A percentile compares a stretch with the other conserved stretches of the same genome.
These are phyloP conservation scores for Alsophila aescularia DNA, from an alignment of 2,888 invertebrate species.

Conservation along the genomic window DNA sequence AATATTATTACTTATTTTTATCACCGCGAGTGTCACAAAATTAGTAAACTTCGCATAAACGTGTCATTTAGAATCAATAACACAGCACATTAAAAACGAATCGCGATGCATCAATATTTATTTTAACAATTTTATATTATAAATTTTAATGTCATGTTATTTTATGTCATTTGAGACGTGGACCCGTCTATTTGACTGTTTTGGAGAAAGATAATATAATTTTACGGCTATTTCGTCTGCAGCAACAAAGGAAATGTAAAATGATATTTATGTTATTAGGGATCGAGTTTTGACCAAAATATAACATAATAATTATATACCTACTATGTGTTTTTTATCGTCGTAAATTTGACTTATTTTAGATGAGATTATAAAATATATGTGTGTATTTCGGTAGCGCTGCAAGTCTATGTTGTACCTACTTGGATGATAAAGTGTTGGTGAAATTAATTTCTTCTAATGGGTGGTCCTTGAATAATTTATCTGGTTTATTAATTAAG, in stretches of 20 bases:
- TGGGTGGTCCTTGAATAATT: constrained; percentile 19
- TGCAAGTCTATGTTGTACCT: constrained; percentile 3
- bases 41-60: constrained; percentile 37
- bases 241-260: constrained; percentile 10
- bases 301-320: neutral
- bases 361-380: constrained; percentile 1
- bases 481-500: constrained; percentile 17
- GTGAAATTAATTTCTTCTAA: constrained; percentile 4
- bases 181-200: constrained; percentile 11
- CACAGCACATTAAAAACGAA: constrained; percentile 31
- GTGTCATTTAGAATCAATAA: constrained; percentile 40
- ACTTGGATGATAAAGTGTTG: constrained; percentile 5
- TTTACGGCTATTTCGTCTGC: constrained; percentile 25
- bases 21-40: constrained; percentile 33
- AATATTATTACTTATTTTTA: constrained; percentile 27
- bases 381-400: constrained; percentile 15
- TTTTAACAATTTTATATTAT: constrained; percentile 15
- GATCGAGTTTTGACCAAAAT: constrained; percentile 7
- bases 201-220: constrained; percentile 8
- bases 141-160: constrained; percentile 15
- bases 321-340: neutral
- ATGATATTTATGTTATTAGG: constrained; percentile 13
- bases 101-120: constrained; percentile 22
- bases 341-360: constrained; percentile 12
- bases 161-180: neutral